phyloP scores from a whole-genome alignment of 2,888 invertebrate genomes.

The Pheosia tremula region DNA sequence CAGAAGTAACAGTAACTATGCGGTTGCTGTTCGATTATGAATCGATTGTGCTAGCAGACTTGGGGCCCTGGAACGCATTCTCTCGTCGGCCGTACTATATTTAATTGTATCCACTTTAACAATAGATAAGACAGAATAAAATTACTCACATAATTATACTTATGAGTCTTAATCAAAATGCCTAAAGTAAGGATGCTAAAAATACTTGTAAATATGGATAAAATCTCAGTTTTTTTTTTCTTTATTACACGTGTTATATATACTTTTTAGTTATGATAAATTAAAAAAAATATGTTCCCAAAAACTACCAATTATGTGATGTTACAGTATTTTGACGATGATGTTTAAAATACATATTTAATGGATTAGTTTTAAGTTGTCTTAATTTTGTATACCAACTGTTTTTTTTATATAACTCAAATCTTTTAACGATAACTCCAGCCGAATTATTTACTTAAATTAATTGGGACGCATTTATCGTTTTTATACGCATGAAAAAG shows the following conservation, averaged over 20 bases:
- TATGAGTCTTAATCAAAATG: not conserved
- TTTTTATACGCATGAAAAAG: no score
- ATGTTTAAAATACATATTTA: slow-evolving; percentile 21
- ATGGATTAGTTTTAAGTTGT: slow-evolving; percentile 1
- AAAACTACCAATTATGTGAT: slow-evolving; percentile 28
- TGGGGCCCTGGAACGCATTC: no score
- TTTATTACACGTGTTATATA: not conserved
- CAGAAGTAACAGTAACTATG: no score
- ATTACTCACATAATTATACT: not conserved
- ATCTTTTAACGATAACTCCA: no score
- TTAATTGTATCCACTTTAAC: no score
- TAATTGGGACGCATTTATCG: not conserved
- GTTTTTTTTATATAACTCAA: no score
- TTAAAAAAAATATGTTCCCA: slow-evolving; percentile 16
- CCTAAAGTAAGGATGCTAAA: not conserved
- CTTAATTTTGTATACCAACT: not conserved
- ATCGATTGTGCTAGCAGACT: no score
- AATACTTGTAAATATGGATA: not conserved
- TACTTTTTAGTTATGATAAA: not conserved
- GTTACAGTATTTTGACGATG: slow-evolving; percentile 38
- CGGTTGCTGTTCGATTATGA: no score
- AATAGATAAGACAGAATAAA: no score
- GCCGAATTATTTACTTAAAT: not conserved
- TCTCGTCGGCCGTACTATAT: no score
- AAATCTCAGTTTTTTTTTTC: not conserved